A percentile compares a stretch with the other conserved stretches of the same genome.
These are phyloP conservation scores for Alectura lathami DNA, from an alignment of 2,113 vertebrate genomes.

Conservation along the genomic window DNA sequence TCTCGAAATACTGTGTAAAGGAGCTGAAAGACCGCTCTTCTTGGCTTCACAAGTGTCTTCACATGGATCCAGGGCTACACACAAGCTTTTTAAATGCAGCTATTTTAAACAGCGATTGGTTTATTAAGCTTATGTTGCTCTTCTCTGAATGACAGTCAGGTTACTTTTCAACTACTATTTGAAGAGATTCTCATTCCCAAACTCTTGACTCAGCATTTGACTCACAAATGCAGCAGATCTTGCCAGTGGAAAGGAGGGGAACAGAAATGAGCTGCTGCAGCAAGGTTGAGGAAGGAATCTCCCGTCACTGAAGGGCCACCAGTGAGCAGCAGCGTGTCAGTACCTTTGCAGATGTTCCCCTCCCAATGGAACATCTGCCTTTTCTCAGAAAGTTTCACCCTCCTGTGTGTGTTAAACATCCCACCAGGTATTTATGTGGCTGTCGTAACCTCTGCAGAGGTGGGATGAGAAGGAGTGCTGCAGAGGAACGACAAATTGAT, in stretches of 20 bases:
- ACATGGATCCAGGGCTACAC: background rate
- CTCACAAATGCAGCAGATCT: background rate
- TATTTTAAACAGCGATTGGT: background rate
- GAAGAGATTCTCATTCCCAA: constrained; percentile 3
- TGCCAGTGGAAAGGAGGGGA: background rate
- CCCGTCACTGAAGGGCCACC: fast-evolving
- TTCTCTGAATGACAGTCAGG: background rate
- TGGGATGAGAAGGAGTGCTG: background rate
- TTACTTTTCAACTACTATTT: constrained; percentile 28
- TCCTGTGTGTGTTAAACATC: background rate
- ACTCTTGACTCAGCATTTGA: background rate
- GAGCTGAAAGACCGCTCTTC: constrained; percentile 7
- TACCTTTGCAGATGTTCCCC: background rate
- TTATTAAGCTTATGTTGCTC: background rate
- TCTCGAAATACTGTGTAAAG: constrained; percentile 18
- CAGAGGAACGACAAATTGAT: background rate
- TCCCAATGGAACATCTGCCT: background rate
- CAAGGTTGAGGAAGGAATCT: background rate
- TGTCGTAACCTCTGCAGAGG: background rate
- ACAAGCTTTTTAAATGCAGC: background rate
- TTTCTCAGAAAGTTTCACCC: background rate
- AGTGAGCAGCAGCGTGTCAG: background rate
- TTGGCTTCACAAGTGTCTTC: constrained; percentile 3
- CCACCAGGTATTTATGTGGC: background rate
- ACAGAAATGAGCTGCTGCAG: background rate